Evolutionary conservation across 2,113 vertebrate genomes (phyloP).

Genomic region (Indri indri): DNA sequence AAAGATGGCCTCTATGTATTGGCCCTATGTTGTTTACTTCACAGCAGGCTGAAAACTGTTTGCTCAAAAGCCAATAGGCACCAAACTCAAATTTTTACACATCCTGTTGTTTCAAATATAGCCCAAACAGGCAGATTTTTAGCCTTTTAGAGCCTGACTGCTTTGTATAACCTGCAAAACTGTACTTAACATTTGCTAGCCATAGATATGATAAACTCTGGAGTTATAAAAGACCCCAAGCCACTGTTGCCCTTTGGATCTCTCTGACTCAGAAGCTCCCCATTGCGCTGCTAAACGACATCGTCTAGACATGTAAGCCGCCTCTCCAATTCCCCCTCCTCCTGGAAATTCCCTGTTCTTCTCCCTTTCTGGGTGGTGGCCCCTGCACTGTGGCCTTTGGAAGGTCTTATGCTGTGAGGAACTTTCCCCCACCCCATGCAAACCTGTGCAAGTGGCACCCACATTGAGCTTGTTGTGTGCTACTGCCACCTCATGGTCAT

Average conservation of each 20-base stretch:
- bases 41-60: neutral
- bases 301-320: neutral
- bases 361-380: neutral
- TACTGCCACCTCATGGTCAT: neutral
- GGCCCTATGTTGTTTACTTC: constrained; percentile 8
- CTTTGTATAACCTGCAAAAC: neutral
- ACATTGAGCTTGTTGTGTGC: constrained; percentile 23
- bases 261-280: neutral
- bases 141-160: neutral
- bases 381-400: neutral
- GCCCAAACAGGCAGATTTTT: neutral
- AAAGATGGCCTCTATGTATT: neutral
- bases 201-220: neutral
- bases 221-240: neutral
- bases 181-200: neutral
- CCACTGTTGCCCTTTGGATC: neutral
- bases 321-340: neutral
- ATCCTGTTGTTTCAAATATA: neutral
- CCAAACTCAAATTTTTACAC: neutral
- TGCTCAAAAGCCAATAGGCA: constrained; percentile 7
- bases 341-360: neutral
- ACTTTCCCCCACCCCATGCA: neutral
- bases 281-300: neutral
- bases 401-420: neutral
- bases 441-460: neutral